phyloP scores from a whole-genome alignment of 2,113 vertebrate species.

The Eptesicus fuscus region DNA sequence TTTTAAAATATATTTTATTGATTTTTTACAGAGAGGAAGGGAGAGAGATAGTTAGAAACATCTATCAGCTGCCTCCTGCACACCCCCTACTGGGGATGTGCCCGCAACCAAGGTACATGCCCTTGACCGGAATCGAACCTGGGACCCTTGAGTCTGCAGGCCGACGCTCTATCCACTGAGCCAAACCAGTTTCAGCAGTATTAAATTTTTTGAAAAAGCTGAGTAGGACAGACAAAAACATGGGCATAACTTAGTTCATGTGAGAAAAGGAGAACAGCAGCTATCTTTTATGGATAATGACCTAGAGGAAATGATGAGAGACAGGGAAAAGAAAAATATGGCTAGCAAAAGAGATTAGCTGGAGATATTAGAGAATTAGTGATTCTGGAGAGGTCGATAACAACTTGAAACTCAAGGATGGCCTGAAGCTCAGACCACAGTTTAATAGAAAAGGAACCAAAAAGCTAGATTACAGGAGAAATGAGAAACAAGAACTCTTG shows the following conservation, averaged over 20 bases:
- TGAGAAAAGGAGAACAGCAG: conserved; percentile 16
- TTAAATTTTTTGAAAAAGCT: conserved; percentile 5
- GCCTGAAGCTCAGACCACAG: neutral
- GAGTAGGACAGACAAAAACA: conserved; percentile 5
- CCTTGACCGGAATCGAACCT: too few relatives aligned
- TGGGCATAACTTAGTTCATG: neutral
- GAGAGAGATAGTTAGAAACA: too few relatives aligned
- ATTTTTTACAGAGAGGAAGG: too few relatives aligned
- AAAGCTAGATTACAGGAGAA: neutral
- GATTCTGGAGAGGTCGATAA: neutral
- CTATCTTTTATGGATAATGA: neutral
- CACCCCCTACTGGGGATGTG: too few relatives aligned
- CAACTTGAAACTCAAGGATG: neutral
- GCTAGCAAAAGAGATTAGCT: neutral
- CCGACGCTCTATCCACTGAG: too few relatives aligned
- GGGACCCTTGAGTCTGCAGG: too few relatives aligned
- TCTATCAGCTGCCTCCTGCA: too few relatives aligned
- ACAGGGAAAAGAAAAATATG: neutral
- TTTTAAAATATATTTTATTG: too few relatives aligned
- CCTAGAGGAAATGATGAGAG: neutral
- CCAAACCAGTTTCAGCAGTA: too few relatives aligned
- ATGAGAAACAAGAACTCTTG: conserved; percentile 17
- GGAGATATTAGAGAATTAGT: neutral
- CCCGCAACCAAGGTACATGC: too few relatives aligned
- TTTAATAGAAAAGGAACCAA: neutral